Base-by-base conservation (phyloP, 2,113 vertebrate species). In the Lontra canadensis region DNA sequence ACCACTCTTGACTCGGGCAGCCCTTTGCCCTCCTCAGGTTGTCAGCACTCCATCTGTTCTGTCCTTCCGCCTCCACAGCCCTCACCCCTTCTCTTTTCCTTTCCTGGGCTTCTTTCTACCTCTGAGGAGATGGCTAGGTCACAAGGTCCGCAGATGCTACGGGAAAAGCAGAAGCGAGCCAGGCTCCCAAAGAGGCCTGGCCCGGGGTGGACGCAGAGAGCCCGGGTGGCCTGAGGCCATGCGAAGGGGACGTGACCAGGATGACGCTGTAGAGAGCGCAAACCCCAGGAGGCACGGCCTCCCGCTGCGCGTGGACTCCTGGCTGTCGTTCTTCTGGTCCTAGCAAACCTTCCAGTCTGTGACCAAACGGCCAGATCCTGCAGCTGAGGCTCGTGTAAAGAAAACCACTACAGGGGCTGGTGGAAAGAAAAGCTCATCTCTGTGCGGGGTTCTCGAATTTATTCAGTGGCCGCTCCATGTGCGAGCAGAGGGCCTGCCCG, bases 371-470 rank as follows among this genome's bases (percentile, higher is more conserved):
- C 55, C n/a, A 65, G 69, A 85, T 44, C 76, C 44, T 39, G 42
- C 4, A 82, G 17, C 55, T 39, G 42, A 49, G 21, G 73, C 44
- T 73, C 21, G 15, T 1, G 13, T 31, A 47, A 49, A 85, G 0
- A 42, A 69, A 74, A 85, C 69, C 94, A 88, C 57, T 55, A 6
- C 0, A 7, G 79, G 31, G 80, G 90, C 26, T 55, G 26, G 73
- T 7, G 34, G 73, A 44, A 86, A 80, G 0, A 65, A 36, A 67
- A 73, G 82, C 31, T 12, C 13, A 21, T 65, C 49, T 39, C 1
- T 15, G 36, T 0, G 25, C 29, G 73, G 20, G 8, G 2, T 4
- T 3, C 7, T 6, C 2, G 4, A 67, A 63, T 25, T 34, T 6
- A 34, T 14, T 57, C n/a, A 20, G 23, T 39, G 65, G 87, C 49